Evolutionary conservation across 2,113 vertebrate species (phyloP).

Genomic region (Lophochroa leadbeateri): DNA sequence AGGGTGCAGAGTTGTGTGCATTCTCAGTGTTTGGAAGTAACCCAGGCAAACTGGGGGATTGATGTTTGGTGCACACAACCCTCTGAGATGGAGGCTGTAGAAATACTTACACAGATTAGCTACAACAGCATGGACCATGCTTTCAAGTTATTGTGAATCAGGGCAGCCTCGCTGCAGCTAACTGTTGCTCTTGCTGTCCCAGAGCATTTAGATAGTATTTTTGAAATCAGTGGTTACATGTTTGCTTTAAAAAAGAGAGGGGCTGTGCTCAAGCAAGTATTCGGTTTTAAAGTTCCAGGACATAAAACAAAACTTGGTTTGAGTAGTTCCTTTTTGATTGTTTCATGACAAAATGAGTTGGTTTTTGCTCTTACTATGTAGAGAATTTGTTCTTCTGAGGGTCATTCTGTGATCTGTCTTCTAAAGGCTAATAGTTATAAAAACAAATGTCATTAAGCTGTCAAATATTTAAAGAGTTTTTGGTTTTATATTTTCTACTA

Average conservation of each 20-base stretch:
- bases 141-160: background rate
- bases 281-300: background rate
- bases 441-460: background rate
- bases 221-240: accelerated
- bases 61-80: background rate
- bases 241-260: background rate
- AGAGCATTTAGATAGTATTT: background rate
- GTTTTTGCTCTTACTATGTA: background rate
- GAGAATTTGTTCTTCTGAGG: background rate
- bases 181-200: background rate
- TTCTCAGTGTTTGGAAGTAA: background rate
- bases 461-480: background rate
- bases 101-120: background rate
- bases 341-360: background rate
- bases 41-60: background rate
- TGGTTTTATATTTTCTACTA: background rate
- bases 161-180: background rate
- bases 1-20: background rate
- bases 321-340: background rate
- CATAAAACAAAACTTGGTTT: background rate
- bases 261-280: background rate
- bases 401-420: background rate
- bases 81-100: background rate
- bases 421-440: background rate
- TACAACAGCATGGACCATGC: accelerated